Base-by-base conservation (phyloP, 2,113 vertebrate species). In the Platichthys flesus region DNA sequence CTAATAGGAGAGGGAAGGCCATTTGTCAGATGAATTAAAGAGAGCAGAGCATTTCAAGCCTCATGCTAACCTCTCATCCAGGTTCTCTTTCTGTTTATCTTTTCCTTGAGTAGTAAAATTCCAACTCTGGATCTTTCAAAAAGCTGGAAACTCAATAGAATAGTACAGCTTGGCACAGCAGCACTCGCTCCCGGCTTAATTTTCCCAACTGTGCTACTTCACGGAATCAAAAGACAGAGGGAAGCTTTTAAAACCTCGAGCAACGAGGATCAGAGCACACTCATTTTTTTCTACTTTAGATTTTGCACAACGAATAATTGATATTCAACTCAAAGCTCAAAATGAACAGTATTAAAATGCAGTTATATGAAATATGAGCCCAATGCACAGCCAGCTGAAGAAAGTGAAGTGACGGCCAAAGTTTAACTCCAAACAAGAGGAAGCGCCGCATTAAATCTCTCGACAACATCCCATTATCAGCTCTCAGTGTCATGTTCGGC, bases 391-490 rank as follows among this genome's bases (percentile, higher is more conserved):
- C 21, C 21, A 16, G 23, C 23, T 26, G 4, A 80, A 59, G 18
- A 55, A 58, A 49, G 16, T 47, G n/a, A 59, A 28, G 31, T 24
- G 16, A 35, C 14, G 9, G 4, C 15, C 51, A 76, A 45, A 45
- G 13, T 42, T 64, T 70, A 61, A 47, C 35, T 60, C 47, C 35
- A 57, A 71, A 31, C 61, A 57, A 60, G 21, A 68, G 60, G 31
- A 49, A 60, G 18, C 42, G 13, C 47, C 64, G 60, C 67, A 63
- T 73, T 62, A 71, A 66, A 58, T 26, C 6, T 18, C 64, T 66
- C 13, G 9, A 63, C 31, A 20, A 63, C 28, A 79, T 77, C 81
- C 72, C 51, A 89, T 91, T 86, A 88, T 86, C 83, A 79, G 79
- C 65, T 87, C 47, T 74, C 37, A 42, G 72, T 67, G 81, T 79